Conservation (phyloP, 2,113 vertebrate species). For the Mirza zaza region DNA sequence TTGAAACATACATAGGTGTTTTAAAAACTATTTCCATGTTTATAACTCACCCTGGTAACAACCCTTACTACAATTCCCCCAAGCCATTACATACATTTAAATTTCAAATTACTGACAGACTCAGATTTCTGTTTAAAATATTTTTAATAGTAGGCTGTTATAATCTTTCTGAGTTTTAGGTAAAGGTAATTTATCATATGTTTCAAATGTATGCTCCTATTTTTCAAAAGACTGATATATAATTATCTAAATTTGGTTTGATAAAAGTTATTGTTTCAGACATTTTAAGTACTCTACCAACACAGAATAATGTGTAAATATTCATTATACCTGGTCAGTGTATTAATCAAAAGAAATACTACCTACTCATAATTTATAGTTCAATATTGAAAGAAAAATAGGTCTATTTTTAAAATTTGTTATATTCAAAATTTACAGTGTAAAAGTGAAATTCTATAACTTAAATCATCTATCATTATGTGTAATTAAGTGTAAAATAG, state of each 20-base stretch:
- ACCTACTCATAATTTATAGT: slow-evolving; percentile 10
- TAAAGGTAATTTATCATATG: slow-evolving; percentile 66
- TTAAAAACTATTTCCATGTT: slow-evolving; percentile 73
- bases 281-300: slow-evolving; percentile 55
- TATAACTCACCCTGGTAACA: slow-evolving; percentile 55
- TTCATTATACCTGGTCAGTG: not conserved
- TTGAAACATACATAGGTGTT: slow-evolving; percentile 8
- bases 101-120: slow-evolving; percentile 75
- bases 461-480: not conserved
- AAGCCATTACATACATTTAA: slow-evolving; percentile 73
- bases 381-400: slow-evolving; percentile 39
- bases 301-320: slow-evolving; percentile 60
- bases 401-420: not conserved
- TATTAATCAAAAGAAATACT: slow-evolving; percentile 53
- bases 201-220: slow-evolving; percentile 59
- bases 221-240: slow-evolving; percentile 15
- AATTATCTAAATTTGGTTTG: slow-evolving; percentile 43
- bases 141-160: slow-evolving; percentile 35
- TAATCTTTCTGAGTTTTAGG: slow-evolving; percentile 50
- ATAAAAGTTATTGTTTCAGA: slow-evolving; percentile 61
- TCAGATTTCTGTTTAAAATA: slow-evolving; percentile 68
- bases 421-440: slow-evolving; percentile 1
- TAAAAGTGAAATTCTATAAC: slow-evolving; percentile 7
- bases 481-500: slow-evolving; percentile 27
- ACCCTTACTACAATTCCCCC: slow-evolving; percentile 65